Conservation (phyloP, 2,113 vertebrate species). For the Typhlomys cinereus region DNA sequence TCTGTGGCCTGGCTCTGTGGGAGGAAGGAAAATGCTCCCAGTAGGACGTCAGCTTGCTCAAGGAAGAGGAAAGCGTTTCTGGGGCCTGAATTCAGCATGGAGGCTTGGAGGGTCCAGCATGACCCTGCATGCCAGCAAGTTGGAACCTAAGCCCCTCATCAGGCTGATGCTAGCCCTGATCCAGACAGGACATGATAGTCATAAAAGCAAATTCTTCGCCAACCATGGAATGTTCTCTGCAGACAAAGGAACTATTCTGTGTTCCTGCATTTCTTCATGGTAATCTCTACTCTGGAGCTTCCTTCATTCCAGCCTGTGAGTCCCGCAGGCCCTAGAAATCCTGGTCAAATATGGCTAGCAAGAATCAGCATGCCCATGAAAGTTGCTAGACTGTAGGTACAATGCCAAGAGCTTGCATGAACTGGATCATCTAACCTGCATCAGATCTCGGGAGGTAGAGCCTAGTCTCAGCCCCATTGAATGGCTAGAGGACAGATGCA, state of each 20-base stretch:
- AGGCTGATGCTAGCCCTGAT: background rate
- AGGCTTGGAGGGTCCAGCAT: background rate
- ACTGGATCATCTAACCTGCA: background rate
- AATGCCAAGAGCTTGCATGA: background rate
- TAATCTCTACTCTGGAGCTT: background rate
- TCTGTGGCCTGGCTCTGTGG: background rate
- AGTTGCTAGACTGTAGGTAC: background rate
- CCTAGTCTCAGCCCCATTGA: background rate
- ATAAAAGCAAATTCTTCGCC: background rate
- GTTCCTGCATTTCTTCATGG: background rate
- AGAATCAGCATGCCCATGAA: background rate
- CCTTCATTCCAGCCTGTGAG: background rate
- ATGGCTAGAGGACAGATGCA: background rate
- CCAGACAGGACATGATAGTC: background rate
- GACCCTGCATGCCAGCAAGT: background rate
- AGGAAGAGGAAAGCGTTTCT: background rate
- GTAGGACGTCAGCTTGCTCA: background rate
- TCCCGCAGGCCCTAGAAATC: background rate
- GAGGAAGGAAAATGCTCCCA: background rate
- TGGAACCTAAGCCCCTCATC: background rate
- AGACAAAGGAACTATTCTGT: background rate
- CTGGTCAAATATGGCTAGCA: background rate
- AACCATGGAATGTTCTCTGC: background rate
- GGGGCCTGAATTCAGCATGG: background rate
- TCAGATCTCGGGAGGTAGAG: background rate